Base-by-base conservation (phyloP, 2,888 invertebrate species). In the Hetaerina titia region DNA sequence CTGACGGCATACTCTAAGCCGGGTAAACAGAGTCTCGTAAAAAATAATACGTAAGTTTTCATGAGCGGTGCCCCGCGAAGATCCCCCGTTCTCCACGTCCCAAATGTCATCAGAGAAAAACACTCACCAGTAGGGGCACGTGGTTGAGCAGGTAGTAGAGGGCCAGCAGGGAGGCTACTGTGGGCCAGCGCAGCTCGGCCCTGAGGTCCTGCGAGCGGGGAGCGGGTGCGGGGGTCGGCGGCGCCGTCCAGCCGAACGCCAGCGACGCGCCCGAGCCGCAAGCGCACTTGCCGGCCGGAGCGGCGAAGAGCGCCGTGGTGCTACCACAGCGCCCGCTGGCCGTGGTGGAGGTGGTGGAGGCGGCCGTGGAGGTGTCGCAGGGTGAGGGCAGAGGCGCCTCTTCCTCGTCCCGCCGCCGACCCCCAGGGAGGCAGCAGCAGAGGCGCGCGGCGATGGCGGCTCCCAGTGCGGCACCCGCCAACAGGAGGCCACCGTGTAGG, bases 91-190 rank as follows among this genome's bases (percentile, higher is more conserved):
- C 45, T 45, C 45, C 45, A 45, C 45, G 45, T 45, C 45, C 45
- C 45, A 45, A 45, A 45, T 45, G 45, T 45, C 45, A 45, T 45
- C 13, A 57, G 88, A 87, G 81, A 31, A 81, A 81, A 94, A 57
- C 95, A 45, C 45, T 97, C 96, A 98, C 98, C 97, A 98, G 96
- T 25, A 97, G 96, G 1, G 98, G 98, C 89, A 97, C 96, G 96
- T 97, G 97, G 96, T 97, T 97, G 96, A 97, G 97, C 95, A 97
- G 96, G 96, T 97, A 97, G 96, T 97, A 97, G 56, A 97, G 97
- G 95, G 97, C 97, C 95, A 97, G 96, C 90, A 97, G 97, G 95
- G 97, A 96, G 95, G 96, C 96, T 45, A 97, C 96, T 95, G 97
- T 97, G 95, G 97, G 96, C 96, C 97, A 95, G 25, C 95, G 95